Evolutionary conservation across 2,113 vertebrate genomes (phyloP), one percentile per base, ranked within the genome.

Genomic region (Zootoca vivipara): DNA sequence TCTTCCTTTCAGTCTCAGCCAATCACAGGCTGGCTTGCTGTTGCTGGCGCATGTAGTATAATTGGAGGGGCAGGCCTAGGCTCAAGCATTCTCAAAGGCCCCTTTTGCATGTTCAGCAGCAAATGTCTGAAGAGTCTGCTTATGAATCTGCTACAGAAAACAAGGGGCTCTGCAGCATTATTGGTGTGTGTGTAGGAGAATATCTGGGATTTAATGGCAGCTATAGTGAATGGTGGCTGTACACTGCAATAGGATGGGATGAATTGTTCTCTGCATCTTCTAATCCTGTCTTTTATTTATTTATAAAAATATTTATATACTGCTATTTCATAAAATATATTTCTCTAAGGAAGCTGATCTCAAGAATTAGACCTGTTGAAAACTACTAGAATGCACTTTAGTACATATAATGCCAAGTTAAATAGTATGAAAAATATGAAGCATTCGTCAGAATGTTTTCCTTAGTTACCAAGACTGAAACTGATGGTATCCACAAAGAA

Each of bases 391-490:
- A 86, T 0, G 87, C 62, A 73, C 35, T 80, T 78, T 26, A 1
- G 0, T 0, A 0, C 56, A 56, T 30, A 52, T 28, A 2, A 0
- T 0, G 0, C 52, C 58, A 26, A n/a, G n/a, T 24, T n/a, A 78
- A 30, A 28, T 82, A 67, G 15, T 67, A 4, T 24, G 9, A 52
- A 77, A 67, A 83, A 46, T 67, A 38, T 78, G 33, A 67, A 58
- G 73, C 91, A 87, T 75, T 90, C 88, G 91, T 77, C 74, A 86
- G 79, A 85, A 89, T 94, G 88, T 95, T 95, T 96, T 95, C 88
- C 90, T 92, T 88, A 86, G 94, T 96, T 96, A 90, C 91, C 92
- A 91, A 64, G 91, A 89, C 35, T 93, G 86, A 85, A 85, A 90
- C 30, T 85, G 92, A 93, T 86, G 86, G 38, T 85, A 92, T 95